These are phyloP conservation scores for Porites evermanni DNA, from an alignment of 92 coral and sea anemone genomes.

Conservation along the genomic window DNA sequence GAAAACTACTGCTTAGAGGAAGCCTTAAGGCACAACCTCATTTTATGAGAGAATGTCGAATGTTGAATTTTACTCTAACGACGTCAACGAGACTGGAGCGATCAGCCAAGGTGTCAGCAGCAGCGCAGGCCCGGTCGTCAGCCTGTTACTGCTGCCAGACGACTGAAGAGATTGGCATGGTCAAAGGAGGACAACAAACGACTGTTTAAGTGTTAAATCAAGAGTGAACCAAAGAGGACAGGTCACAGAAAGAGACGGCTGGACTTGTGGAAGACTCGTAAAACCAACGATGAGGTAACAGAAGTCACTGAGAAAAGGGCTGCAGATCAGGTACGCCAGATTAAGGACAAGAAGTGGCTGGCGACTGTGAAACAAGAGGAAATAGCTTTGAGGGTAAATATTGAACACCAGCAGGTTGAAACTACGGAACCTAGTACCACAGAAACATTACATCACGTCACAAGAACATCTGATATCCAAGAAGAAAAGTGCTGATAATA, in stretches of 20 bases:
- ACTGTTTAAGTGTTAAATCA: conserved; percentile 21
- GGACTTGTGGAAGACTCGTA: background rate
- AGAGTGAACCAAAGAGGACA: conserved; percentile 18
- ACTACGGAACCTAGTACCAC: conserved; percentile 12
- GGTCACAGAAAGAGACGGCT: background rate
- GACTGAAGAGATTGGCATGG: background rate
- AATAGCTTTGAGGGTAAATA: conserved; percentile 31
- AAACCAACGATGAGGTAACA: background rate
- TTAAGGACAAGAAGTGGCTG: conserved; percentile 1
- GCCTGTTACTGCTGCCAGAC: conserved; percentile 29
- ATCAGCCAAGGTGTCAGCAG: conserved; percentile 23
- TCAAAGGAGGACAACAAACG: conserved; percentile 2
- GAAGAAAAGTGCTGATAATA: conserved; percentile 29
- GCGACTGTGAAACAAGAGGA: conserved; percentile 29
- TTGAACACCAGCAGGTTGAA: conserved; percentile 26
- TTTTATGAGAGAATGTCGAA: conserved; percentile 6
- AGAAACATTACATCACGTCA: conserved; percentile 23
- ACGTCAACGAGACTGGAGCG: conserved; percentile 14
- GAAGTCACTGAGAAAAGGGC: background rate
- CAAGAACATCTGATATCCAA: conserved; percentile 48
- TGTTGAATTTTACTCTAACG: conserved; percentile 23
- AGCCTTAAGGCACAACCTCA: no score
- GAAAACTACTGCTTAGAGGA: no score
- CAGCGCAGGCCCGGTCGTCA: conserved; percentile 51
- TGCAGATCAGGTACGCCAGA: conserved; percentile 10